Base-by-base conservation (phyloP, 2,888 invertebrate genomes). In the Parnassius mnemosyne region DNA sequence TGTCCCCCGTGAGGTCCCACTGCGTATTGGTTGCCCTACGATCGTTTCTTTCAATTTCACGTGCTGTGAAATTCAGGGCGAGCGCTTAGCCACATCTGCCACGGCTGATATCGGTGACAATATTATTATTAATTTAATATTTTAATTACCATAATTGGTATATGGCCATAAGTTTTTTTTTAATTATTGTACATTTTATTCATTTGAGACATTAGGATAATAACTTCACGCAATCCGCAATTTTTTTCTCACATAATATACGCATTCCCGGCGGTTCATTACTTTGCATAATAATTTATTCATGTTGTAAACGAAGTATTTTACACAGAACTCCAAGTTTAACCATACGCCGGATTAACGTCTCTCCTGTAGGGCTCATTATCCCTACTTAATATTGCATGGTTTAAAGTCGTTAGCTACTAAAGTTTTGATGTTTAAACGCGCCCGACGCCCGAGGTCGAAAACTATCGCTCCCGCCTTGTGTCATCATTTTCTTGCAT, bases 311-410 rank as follows among this genome's bases (percentile, higher is more conserved):
- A 67, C 69, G 68, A 71, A 75, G 66, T 69, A 64, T 71, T 72
- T 68, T 71, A 69, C 68, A 58, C 67, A 68, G 71, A 73, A 72
- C 71, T 69, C 67, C 65, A 71, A 74, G 72, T 74, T 74, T 70
- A 71, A 64, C 67, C 67, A 67, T 72, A 68, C 68, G 65, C 70
- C 66, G 73, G 74, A 77, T 79, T 79, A 80, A 69, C 75, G 74
- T 72, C 63, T 69, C 72, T 74, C 70, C 73, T 68, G 68, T 70
- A 71, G 69, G 64, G 69, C 76, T 80, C 73, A 81, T 81, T 80
- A 80, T 78, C 66, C 75, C 74, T 73, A 68, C 72, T 81, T 76
- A 79, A 81, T 84, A 76, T 80, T 79, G 68, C 76, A 75, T 68
- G 69, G 60, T 67, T 74, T 71, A 65, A 68, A 72, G 69, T 75